These are phyloP conservation scores for Plecotus auritus DNA, from an alignment of 2,113 vertebrate genomes.

Conservation along the genomic window DNA sequence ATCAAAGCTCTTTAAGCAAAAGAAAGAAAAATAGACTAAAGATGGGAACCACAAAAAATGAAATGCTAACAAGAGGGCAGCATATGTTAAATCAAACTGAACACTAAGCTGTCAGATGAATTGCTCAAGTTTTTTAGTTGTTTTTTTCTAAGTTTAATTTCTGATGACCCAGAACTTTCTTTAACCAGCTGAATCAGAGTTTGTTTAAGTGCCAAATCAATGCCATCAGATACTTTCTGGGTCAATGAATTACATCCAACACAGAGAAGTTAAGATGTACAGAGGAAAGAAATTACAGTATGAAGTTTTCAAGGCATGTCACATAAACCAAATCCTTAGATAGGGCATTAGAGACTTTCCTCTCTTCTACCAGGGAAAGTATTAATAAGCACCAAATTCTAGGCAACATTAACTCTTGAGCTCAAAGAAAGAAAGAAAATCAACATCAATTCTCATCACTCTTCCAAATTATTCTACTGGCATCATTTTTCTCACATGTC, in stretches of 20 bases:
- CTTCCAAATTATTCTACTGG: neutral
- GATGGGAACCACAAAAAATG: neutral
- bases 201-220: conserved; percentile 5
- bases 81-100: neutral
- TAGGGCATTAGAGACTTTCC: neutral
- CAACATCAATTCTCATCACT: neutral
- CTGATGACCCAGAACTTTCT: conserved; percentile 52
- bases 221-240: conserved; percentile 38
- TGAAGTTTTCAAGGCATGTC: neutral
- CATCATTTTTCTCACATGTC: neutral
- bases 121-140: neutral
- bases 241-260: conserved; percentile 30
- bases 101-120: neutral
- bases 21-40: neutral
- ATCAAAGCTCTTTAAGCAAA: conserved; percentile 30
- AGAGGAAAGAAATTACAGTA: conserved; percentile 7
- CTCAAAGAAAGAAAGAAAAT: neutral
- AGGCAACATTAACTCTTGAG: neutral
- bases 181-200: conserved; percentile 36
- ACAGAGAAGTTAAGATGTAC: neutral
- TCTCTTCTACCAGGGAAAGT: neutral
- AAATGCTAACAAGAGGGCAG: neutral
- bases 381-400: neutral
- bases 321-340: neutral
- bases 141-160: neutral